phyloP scores from a whole-genome alignment of 2,797 vertebrate species.

The Pseudochirops cupreus region DNA sequence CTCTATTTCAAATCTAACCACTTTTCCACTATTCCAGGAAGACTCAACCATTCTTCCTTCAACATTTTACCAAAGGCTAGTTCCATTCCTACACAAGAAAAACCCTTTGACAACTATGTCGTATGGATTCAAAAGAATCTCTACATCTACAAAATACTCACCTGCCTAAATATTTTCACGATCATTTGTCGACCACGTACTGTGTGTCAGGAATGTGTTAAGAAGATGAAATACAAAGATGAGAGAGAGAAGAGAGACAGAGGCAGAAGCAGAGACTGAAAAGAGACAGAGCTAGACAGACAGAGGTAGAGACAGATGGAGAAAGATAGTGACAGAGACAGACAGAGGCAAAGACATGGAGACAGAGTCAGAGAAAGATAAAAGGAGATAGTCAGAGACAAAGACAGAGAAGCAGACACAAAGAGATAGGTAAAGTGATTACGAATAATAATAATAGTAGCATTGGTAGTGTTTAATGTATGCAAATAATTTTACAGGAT shows the following conservation, averaged over 20 bases:
- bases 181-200: background rate
- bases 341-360: background rate
- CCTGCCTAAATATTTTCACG: background rate
- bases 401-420: background rate
- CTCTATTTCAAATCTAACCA: background rate
- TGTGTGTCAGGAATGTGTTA: background rate
- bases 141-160: background rate
- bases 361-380: background rate
- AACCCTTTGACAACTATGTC: background rate
- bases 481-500: background rate
- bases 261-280: background rate
- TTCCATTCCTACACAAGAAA: background rate
- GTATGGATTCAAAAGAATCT: background rate
- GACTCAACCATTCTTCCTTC: background rate
- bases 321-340: background rate
- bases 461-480: background rate
- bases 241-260: background rate
- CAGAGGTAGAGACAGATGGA: background rate
- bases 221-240: background rate
- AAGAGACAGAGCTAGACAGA: background rate
- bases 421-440: background rate
- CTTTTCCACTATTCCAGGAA: background rate
- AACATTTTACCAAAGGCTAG: background rate
- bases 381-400: background rate
- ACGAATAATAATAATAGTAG: background rate